These are phyloP conservation scores for Papilio gigon DNA, from an alignment of 2,888 invertebrate species.

Conservation along the genomic window DNA sequence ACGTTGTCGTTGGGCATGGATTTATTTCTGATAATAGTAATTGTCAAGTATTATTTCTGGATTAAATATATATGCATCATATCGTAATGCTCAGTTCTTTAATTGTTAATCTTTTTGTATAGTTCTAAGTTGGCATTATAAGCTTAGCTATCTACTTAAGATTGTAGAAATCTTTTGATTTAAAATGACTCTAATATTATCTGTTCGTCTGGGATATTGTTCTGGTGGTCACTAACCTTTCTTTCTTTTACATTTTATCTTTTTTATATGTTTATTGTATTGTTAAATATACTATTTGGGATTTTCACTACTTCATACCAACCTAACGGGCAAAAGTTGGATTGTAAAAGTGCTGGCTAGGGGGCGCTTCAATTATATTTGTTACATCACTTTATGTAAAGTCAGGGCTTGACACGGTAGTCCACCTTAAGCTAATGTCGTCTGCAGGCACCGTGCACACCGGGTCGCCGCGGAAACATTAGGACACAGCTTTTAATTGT, in stretches of 20 bases:
- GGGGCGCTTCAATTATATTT: too few relatives aligned
- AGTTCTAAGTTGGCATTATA: slow-evolving; percentile 2
- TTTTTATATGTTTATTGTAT: background rate
- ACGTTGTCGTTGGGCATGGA: background rate
- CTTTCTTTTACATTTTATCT: background rate
- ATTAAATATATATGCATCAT: background rate
- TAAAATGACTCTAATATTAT: background rate
- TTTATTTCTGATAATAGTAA: background rate
- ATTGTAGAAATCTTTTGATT: background rate
- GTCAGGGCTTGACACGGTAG: too few relatives aligned
- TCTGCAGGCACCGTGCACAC: too few relatives aligned
- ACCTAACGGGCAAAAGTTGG: too few relatives aligned
- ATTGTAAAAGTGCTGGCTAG: too few relatives aligned
- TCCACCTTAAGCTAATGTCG: too few relatives aligned
- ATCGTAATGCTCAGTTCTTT: background rate
- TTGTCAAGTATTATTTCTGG: background rate
- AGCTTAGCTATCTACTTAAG: slow-evolving; percentile 7
- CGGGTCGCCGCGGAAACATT: too few relatives aligned
- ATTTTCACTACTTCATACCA: too few relatives aligned
- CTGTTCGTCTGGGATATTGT: background rate
- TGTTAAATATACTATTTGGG: too few relatives aligned
- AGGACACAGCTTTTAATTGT: too few relatives aligned
- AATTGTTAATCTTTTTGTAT: background rate
- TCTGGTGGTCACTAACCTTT: background rate
- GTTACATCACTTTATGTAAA: too few relatives aligned